Conservation (phyloP, 2,888 invertebrate species). For the Nomada lathburiana region DNA sequence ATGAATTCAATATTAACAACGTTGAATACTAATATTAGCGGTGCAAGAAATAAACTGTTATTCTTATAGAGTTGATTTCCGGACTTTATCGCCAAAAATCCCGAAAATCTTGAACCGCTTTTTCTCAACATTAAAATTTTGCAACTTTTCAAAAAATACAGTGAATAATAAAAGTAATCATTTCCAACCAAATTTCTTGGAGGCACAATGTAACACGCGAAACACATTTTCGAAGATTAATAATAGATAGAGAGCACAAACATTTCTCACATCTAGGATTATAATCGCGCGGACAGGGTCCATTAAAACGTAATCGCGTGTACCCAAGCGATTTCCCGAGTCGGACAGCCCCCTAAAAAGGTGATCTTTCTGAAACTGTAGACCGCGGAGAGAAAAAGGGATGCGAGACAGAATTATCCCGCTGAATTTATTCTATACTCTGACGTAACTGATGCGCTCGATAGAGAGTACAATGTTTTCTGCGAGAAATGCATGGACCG, state of each 20-base stretch:
- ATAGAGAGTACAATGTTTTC: constrained; percentile 22
- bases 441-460: constrained; percentile 22
- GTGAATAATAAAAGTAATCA: background rate
- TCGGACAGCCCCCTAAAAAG: constrained; percentile 31
- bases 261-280: constrained; percentile 53
- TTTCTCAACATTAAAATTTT: background rate
- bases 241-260: constrained; percentile 38
- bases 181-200: background rate
- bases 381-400: constrained; percentile 55
- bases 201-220: background rate
- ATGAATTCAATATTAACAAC: background rate
- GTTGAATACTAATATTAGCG: background rate
- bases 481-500: constrained; percentile 36
- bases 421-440: constrained; percentile 59
- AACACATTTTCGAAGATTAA: background rate
- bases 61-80: background rate
- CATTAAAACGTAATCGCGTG: constrained; percentile 32
- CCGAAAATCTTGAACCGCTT: background rate
- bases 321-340: constrained; percentile 31
- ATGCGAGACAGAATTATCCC: constrained; percentile 67
- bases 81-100: background rate
- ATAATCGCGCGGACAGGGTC: constrained; percentile 52
- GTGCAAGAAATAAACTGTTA: background rate
- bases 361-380: constrained; percentile 65
- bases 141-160: background rate